A percentile compares a stretch with the other conserved stretches of the same genome.
Evolutionary conservation across 2,113 vertebrate species (phyloP).

Genomic region (Mohoua ochrocephala): DNA sequence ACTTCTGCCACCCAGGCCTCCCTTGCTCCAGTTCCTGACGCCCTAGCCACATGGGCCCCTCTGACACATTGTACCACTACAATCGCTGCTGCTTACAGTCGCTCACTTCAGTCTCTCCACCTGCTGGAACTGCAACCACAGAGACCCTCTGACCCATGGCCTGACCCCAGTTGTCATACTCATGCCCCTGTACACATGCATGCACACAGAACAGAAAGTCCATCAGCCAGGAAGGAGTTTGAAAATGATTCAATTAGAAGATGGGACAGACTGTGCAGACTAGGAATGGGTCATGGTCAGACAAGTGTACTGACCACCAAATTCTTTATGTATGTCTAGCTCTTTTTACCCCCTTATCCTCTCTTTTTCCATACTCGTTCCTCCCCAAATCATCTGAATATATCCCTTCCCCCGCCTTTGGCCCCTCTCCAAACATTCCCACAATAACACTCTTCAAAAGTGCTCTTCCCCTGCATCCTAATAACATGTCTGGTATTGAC

Average conservation of each 20-base stretch:
- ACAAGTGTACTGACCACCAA: background rate
- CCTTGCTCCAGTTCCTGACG: background rate
- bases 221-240: background rate
- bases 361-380: background rate
- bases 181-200: too few relatives aligned
- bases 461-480: background rate
- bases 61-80: background rate
- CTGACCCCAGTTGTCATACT: background rate
- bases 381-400: background rate
- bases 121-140: background rate
- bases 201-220: background rate
- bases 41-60: rapidly evolving
- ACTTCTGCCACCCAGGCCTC: background rate
- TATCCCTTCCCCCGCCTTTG: background rate
- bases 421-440: background rate
- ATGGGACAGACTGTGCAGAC: rapidly evolving
- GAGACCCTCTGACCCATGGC: background rate
- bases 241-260: background rate
- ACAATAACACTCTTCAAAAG: background rate
- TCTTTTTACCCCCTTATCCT: background rate
- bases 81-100: background rate
- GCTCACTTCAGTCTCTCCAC: background rate
- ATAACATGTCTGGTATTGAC: background rate
- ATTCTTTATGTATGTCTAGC: background rate
- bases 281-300: background rate